Evolutionary conservation across 1,140 invertebrate species (phyloP), one percentile per base, ranked within the genome.

Genomic region (Zelostemma sp.): DNA sequence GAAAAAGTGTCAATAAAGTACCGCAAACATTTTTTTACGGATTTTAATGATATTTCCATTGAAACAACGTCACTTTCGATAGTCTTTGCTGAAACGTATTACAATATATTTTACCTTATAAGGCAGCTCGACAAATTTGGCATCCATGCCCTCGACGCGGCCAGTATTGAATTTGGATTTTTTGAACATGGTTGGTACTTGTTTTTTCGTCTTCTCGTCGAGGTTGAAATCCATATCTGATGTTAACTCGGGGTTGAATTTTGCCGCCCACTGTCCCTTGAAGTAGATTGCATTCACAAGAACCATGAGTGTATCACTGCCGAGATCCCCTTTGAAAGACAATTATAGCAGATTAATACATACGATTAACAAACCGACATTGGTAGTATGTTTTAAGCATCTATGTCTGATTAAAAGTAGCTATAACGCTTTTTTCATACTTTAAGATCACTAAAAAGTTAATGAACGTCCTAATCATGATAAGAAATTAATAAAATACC

Each of bases 281-380:
- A 92, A 93, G 79, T 91, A 91, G 33, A 91, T 85, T n/a, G 90
- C 90, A 80, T 92, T 93, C 48, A 88, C 87, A 46, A 90, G 85
- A 59, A 90, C 87, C 72, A 89, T 77, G 40, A 62, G 82, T 68
- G 87, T 88, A 33, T 82, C 65, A 6, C 60, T 50, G 38, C 71
- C 74, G 0, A 90, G 72, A 17, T 76, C 69, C 55, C 69, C 80
- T 82, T 47, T 68, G 75, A 74, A 48, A 64, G 38, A 28, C 38
- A 35, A 59, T 43, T 31, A 31, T 54, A 19, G 5, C 33, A 48
- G 41, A 56, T 35, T 17, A 55, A 54, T 25, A 28, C 16, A 15
- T 0, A 18, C 12, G 18, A 38, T n/a, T n/a, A n/a, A n/a, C n/a
- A n/a, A n/a, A n/a, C n/a, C n/a, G n/a, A n/a, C n/a, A n/a, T n/a